These are phyloP conservation scores for Threskiornis aethiopicus DNA, from an alignment of 2,797 vertebrate species.

Conservation along the genomic window DNA sequence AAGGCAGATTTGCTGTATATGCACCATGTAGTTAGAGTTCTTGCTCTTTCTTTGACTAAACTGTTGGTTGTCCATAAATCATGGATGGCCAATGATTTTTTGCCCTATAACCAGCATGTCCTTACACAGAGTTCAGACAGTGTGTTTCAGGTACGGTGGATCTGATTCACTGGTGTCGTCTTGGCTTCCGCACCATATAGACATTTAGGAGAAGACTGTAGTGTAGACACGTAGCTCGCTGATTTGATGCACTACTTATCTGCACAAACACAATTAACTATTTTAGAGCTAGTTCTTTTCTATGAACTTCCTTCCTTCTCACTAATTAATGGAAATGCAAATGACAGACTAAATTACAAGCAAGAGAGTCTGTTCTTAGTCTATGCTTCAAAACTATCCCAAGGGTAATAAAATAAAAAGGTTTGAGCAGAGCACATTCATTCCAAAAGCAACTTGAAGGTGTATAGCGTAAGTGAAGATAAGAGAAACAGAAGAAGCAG, in stretches of 20 bases:
- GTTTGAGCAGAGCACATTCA: not conserved
- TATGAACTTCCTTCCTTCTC: conserved; percentile 20
- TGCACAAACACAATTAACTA: not conserved
- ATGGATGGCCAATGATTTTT: not conserved
- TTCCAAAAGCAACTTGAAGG: not conserved
- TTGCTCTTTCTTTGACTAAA: not conserved
- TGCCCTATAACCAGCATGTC: not conserved
- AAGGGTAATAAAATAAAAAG: conserved; percentile 52
- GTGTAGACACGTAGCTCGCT: not conserved
- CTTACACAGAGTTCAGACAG: not conserved
- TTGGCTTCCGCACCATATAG: not conserved
- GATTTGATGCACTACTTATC: not conserved
- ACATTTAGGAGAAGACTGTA: not conserved
- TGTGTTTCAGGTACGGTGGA: not conserved
- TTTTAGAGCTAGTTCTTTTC: conserved; percentile 25
- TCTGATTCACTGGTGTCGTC: not conserved
- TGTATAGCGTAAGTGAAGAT: not conserved
- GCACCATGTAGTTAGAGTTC: not conserved
- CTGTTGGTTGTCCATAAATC: not conserved
- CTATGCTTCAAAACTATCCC: conserved; percentile 42
- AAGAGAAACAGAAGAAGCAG: not conserved
- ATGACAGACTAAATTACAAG: conserved; percentile 60
- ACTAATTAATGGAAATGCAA: conserved; percentile 62
- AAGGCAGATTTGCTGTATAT: not conserved
- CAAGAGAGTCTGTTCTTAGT: conserved; percentile 35